phyloP scores from a whole-genome alignment of 2,888 invertebrate species.

The Thysanoteuthis rhombus region DNA sequence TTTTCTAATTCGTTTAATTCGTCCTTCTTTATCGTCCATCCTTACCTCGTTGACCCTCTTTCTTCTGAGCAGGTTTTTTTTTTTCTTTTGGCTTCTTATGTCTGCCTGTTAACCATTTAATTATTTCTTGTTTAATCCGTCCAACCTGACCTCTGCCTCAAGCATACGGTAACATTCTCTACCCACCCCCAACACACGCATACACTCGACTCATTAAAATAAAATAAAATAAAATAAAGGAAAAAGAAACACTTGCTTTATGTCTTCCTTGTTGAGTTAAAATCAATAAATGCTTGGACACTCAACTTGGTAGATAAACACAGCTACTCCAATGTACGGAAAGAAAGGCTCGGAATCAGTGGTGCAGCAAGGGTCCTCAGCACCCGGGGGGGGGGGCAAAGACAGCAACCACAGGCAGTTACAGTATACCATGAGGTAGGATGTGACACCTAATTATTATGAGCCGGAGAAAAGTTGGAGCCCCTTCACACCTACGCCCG shows the following conservation, averaged over 20 bases:
- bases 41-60: not conserved
- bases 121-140: not conserved
- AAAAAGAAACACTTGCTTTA: not conserved
- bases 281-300: not conserved
- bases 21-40: not conserved
- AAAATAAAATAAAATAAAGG: not conserved
- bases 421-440: too few species aligned
- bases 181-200: too few species aligned
- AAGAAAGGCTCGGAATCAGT: too few species aligned
- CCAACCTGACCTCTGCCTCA: not conserved
- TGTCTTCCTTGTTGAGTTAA: not conserved
- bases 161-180: not conserved
- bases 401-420: too few species aligned
- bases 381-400: too few species aligned
- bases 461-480: too few species aligned
- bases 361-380: too few species aligned
- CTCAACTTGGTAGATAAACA: too few species aligned
- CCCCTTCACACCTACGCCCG: too few species aligned
- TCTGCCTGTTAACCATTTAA: not conserved
- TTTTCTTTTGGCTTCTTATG: too few species aligned
- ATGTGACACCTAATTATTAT: too few species aligned
- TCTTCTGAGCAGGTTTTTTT: not conserved
- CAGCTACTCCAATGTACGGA: too few species aligned
- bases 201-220: not conserved
- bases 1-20: not conserved